Evolutionary conservation across 2,888 invertebrate species (phyloP).

Genomic region (Adelphocoris suturalis): DNA sequence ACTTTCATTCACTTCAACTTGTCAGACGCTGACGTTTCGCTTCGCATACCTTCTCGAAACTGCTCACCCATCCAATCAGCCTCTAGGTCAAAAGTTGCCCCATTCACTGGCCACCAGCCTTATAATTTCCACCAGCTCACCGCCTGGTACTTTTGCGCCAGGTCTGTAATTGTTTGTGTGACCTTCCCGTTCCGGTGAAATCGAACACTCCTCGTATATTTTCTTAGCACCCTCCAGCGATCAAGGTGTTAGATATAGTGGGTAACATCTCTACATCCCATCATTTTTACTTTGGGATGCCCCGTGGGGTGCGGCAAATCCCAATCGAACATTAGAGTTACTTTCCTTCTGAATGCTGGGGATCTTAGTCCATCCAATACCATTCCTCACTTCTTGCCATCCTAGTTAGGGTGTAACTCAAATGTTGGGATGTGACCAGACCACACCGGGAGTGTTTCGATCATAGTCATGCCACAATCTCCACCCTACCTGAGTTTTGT

Average conservation of each 20-base stretch:
- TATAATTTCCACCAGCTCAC: slow-evolving; percentile 44
- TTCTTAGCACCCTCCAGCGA: neutral
- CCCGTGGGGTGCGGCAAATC: too few species aligned
- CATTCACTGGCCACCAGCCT: slow-evolving; percentile 12
- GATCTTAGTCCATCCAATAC: too few species aligned
- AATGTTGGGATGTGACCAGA: too few species aligned
- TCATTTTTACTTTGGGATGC: too few species aligned
- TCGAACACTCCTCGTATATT: neutral
- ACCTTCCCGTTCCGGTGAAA: slow-evolving; percentile 40
- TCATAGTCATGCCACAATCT: too few species aligned
- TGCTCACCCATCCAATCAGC: slow-evolving; percentile 19
- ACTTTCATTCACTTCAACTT: neutral
- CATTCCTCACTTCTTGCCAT: too few species aligned
- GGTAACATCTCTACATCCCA: too few species aligned
- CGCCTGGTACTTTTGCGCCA: slow-evolving; percentile 48
- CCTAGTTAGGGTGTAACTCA: too few species aligned
- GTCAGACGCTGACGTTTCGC: neutral
- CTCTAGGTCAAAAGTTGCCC: neutral
- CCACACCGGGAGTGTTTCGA: too few species aligned
- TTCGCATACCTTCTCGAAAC: neutral
- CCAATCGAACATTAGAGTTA: too few species aligned
- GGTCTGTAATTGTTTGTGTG: slow-evolving; percentile 56
- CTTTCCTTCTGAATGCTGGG: too few species aligned
- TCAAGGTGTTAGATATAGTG: neutral
- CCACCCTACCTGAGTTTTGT: too few species aligned